Percentiles rank a stretch among this genome's conserved stretches.
phyloP scores from a whole-genome alignment of 1,140 invertebrate genomes.

The Campodea augens region DNA sequence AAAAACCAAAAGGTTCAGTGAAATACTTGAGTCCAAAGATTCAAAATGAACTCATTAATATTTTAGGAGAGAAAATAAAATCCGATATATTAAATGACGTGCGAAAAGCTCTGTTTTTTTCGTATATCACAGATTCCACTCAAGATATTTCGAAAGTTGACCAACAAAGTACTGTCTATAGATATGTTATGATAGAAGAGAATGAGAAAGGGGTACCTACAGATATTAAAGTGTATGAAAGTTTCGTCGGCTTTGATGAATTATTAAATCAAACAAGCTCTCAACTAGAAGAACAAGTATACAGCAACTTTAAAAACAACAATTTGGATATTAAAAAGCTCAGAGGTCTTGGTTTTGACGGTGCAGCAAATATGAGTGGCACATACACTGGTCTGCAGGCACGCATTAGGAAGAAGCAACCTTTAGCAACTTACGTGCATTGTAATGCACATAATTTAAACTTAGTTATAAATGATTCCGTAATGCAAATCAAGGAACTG shows the following conservation, averaged over 20 bases:
- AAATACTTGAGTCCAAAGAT: not conserved
- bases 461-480: slow-evolving; percentile 2
- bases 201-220: not conserved
- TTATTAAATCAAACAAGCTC: not conserved
- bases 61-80: too few species aligned
- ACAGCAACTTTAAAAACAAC: not conserved
- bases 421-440: not conserved
- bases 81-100: too few species aligned
- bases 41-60: slow-evolving; percentile 1
- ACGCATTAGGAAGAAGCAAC: not conserved
- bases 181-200: not conserved
- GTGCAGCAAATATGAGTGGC: slow-evolving; percentile 4
- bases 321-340: not conserved
- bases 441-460: slow-evolving; percentile 1
- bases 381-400: not conserved
- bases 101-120: too few species aligned
- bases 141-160: slow-evolving; percentile 1
- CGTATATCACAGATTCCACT: slow-evolving; percentile 2
- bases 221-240: not conserved
- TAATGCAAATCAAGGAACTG: not conserved
- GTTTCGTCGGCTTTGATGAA: not conserved
- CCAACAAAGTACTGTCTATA: not conserved
- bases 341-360: not conserved
- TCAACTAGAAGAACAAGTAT: not conserved
- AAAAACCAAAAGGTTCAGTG: not conserved